Evolutionary conservation across 2,888 invertebrate species (phyloP), one percentile per base, ranked within the genome.

Genomic region (Pachliopta kotzebuea): DNA sequence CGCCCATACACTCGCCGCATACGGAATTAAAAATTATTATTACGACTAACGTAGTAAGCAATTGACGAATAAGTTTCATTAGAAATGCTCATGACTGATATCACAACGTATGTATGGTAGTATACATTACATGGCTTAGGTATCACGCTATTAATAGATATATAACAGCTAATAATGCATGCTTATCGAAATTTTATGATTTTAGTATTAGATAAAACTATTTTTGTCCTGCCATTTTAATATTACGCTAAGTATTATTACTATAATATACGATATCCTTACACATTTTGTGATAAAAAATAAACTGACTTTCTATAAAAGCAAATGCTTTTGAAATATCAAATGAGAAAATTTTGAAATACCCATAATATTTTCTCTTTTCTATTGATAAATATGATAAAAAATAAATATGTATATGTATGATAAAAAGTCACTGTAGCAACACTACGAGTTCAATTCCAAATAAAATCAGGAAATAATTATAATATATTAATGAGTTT

Each of bases 91-190:
- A 42, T 23, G 31, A 26, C n/a, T 58, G 14, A 17, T 60, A 54
- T 54, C 54, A n/a, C 11, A 42, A 53, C 57, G 17, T 31, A n/a
- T 50, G 50, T 9, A 31, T 53, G 21, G 26, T 26, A 26, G 53
- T 62, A 14, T 62, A 62, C 53, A 50, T 42, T 29, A 29, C 14
- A 20, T 18, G 54, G 62, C 21, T 54, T 57, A 63, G 26, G 29
- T 21, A 8, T 11, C 53, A 17, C 4, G 29, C 57, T 18, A 57
- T 45, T 58, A 49, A 54, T 14, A 58, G 63, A 63, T 58, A 54
- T 23, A 45, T 23, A 54, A 14, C 29, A 58, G n/a, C n/a, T 49
- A 63, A 58, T 58, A 58, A 54, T n/a, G 54, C 21, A 42, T 20
- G 26, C 23, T 58, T 26, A 49, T 63, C 53, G 52, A 63, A 54